These are phyloP conservation scores for Helicoverpa zea DNA, from an alignment of 1,140 invertebrate species.

Conservation along the genomic window DNA sequence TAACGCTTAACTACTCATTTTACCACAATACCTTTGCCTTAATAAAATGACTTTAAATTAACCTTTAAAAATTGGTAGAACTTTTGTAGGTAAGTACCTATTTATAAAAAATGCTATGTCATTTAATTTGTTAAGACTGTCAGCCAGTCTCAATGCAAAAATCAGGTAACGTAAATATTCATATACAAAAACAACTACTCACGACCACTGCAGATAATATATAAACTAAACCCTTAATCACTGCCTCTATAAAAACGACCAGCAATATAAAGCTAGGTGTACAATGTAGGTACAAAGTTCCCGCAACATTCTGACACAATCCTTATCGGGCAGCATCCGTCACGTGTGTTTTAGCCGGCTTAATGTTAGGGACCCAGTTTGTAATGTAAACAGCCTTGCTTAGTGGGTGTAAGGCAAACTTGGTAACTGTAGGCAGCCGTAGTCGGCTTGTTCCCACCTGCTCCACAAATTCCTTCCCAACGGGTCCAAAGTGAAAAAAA, in stretches of 20 bases:
- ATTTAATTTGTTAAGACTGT: too few species aligned
- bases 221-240: not conserved
- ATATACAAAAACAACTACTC: not conserved
- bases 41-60: too few species aligned
- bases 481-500: too few species aligned
- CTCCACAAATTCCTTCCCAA: too few species aligned
- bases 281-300: not conserved
- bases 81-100: too few species aligned
- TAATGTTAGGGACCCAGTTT: conserved; percentile 43
- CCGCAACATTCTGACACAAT: not conserved
- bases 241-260: not conserved
- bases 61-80: too few species aligned
- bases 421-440: conserved; percentile 57
- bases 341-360: conserved; percentile 34
- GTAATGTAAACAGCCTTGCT: conserved; percentile 64
- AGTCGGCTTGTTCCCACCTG: too few species aligned
- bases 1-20: conserved; percentile 8
- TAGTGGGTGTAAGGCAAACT: conserved; percentile 65
- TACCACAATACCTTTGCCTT: not conserved
- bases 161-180: not conserved
- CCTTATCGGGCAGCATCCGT: conserved; percentile 16
- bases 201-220: not conserved
- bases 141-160: not conserved
- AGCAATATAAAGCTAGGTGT: not conserved
- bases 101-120: too few species aligned